These are phyloP conservation scores for Pelusios castaneus DNA, from an alignment of 2,113 vertebrate genomes.

Conservation along the genomic window DNA sequence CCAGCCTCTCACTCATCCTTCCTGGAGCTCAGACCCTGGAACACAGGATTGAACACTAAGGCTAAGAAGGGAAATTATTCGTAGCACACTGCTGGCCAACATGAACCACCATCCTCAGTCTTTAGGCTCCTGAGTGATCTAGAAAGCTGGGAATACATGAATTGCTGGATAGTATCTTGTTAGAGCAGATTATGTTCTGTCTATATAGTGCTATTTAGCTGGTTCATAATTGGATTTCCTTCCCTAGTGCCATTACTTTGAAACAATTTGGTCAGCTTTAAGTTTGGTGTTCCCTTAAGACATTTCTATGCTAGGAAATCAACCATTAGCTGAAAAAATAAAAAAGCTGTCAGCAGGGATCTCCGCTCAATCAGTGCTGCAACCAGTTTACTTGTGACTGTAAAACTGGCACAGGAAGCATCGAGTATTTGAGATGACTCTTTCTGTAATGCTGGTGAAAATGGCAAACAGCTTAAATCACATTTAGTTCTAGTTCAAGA, in stretches of 20 bases:
- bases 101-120: accelerated
- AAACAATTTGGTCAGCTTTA: neutral
- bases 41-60: neutral
- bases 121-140: neutral
- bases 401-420: neutral
- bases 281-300: neutral
- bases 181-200: neutral
- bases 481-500: neutral
- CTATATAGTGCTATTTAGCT: neutral
- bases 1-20: neutral
- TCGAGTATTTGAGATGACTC: neutral
- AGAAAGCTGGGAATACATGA: neutral
- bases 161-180: neutral
- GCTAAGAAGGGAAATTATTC: neutral
- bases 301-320: neutral
- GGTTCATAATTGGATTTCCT: neutral
- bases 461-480: neutral
- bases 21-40: neutral
- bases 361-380: accelerated
- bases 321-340: neutral
- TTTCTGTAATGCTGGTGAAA: neutral
- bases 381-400: neutral
- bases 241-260: neutral
- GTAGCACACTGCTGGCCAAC: neutral
- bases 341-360: neutral